Evolutionary conservation across 1,140 invertebrate species (phyloP).

Genomic region (Drosophila equinoxialis): DNA sequence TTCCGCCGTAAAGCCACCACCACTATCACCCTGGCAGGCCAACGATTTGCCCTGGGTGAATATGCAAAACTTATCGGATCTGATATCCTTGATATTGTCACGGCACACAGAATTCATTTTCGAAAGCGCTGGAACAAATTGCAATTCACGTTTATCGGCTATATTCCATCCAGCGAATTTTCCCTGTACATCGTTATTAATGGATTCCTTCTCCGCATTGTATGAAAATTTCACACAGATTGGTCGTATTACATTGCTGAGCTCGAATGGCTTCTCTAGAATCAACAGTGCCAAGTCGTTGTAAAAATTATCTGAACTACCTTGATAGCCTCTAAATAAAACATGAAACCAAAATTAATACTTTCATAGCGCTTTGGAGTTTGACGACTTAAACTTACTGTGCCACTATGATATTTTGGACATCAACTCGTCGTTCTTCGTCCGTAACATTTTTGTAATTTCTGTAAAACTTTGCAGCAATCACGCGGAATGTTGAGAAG

Average conservation of each 20-base stretch:
- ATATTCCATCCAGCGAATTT: slow-evolving; percentile 67
- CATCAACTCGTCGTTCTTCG: slow-evolving; percentile 26
- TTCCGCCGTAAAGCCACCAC: slow-evolving; percentile 56
- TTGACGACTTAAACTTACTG: slow-evolving; percentile 24
- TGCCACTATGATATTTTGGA: slow-evolving; percentile 46
- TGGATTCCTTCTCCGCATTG: slow-evolving; percentile 51
- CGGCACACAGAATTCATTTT: slow-evolving; percentile 43
- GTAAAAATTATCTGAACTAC: slow-evolving; percentile 33
- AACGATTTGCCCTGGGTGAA: slow-evolving; percentile 54
- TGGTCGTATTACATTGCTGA: slow-evolving; percentile 56
- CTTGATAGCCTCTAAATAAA: slow-evolving; percentile 41
- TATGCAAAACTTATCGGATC: slow-evolving; percentile 64
- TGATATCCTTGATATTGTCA: slow-evolving; percentile 41
- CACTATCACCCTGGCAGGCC: slow-evolving; percentile 68
- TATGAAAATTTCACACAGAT: slow-evolving; percentile 48
- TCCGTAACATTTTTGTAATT: slow-evolving; percentile 32
- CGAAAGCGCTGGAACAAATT: slow-evolving; percentile 59
- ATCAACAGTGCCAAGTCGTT: slow-evolving; percentile 56
- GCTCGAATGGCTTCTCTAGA: slow-evolving; percentile 41
- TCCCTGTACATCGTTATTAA: slow-evolving; percentile 49
- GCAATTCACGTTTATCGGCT: slow-evolving; percentile 53
- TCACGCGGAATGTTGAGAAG: slow-evolving; percentile 41
- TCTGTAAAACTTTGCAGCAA: slow-evolving; percentile 59
- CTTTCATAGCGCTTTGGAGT: neutral
- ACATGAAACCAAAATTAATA: neutral